Evolutionary conservation across 1,140 invertebrate genomes (phyloP), one percentile per base, ranked within the genome.

Genomic region (Lethrus apterus): DNA sequence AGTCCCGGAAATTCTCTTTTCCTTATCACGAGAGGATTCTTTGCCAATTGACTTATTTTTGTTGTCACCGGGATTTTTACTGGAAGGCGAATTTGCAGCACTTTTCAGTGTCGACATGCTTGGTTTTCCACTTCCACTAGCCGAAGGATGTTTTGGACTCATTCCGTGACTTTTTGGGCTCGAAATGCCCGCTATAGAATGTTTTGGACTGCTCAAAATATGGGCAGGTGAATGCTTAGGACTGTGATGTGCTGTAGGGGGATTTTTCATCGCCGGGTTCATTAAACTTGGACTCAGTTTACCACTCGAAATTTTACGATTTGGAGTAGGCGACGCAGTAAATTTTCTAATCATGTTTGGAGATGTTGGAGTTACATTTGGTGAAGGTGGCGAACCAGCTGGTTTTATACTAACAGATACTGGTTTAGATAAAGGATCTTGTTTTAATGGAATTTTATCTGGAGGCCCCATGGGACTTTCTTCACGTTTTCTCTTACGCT

Each of bases 51-150:
- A 62, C 59, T 73, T 74, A n/a, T 52, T 66, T 61, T 72, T 59
- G 0, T 45, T 48, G 10, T 51, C 46, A 26, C 26, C 38, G 8
- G 34, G 31, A 13, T 46, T 49, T 60, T 75, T 69, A 36, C 60
- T 70, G 57, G 66, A 75, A 50, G 64, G 77, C 2, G 78, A 79
- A 56, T 76, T 81, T 1, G 83, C 77, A 1, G 84, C 83, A 15
- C 83, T 87, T 61, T 89, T 89, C n/a, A 89, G 63, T 1, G 86
- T 78, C 0, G 85, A 88, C 80, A 93, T 88, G 57, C 87, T 90
- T 0, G 89, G 88, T 61, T 93, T 93, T 0, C 89, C 86, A 1
- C 84, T 81, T 49, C 83, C 79, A 1, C 76, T 69, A 1, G 72
- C 72, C 11, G 67, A 78, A 1, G 76, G 75, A 40, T 88, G 85